A percentile compares a stretch with the other conserved stretches of the same genome.
These are phyloP conservation scores for Phlogophora meticulosa DNA, from an alignment of 2,888 invertebrate genomes.

Conservation along the genomic window DNA sequence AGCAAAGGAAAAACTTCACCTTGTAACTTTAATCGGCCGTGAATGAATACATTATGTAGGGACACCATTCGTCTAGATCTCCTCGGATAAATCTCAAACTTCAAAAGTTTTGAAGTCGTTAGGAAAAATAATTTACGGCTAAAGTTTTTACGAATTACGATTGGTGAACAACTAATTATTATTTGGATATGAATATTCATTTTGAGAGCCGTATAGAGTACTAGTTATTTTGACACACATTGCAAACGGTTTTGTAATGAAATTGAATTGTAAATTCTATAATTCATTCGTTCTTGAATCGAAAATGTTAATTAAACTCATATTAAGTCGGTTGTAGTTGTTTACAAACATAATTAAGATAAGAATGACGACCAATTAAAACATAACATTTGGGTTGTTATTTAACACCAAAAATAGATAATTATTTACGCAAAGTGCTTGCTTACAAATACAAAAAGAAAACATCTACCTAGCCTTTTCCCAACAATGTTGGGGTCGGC, in stretches of 20 bases:
- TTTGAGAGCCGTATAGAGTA: constrained; percentile 18
- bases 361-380: constrained; percentile 18
- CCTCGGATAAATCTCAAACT: constrained; percentile 40
- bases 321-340: constrained; percentile 13
- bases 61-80: constrained; percentile 51
- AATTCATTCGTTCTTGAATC: constrained; percentile 24
- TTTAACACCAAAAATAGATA: not conserved
- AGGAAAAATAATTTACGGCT: constrained; percentile 46
- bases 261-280: constrained; percentile 33
- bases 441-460: too few relatives aligned
- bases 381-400: constrained; percentile 1
- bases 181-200: constrained; percentile 33
- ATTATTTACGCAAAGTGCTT: too few relatives aligned
- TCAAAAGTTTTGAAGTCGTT: constrained; percentile 48
- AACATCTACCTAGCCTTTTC: not conserved
- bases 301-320: constrained; percentile 34
- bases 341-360: constrained; percentile 47
- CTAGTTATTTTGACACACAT: constrained; percentile 33
- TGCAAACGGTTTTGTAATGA: constrained; percentile 25
- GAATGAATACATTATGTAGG: constrained; percentile 46
- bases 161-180: constrained; percentile 37
- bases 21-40: constrained; percentile 45
- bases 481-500: too few relatives aligned
- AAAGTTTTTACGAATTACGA: constrained; percentile 26
- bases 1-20: constrained; percentile 49